These are phyloP conservation scores for Napeogenes inachia DNA, from an alignment of 2,888 invertebrate species.

Conservation along the genomic window DNA sequence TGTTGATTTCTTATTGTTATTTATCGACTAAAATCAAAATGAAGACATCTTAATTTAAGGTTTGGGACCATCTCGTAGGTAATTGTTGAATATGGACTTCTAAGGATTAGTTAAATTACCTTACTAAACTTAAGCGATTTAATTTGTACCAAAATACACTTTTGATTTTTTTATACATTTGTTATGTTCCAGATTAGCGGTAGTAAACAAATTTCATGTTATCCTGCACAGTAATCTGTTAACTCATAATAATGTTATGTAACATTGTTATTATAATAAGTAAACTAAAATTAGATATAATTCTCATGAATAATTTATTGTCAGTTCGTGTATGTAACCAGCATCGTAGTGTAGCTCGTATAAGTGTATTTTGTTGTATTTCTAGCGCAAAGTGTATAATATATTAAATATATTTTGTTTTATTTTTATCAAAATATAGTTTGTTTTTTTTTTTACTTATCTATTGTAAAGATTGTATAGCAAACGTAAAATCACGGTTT, in stretches of 20 bases:
- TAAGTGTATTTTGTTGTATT: constrained; percentile 69
- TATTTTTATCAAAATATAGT: constrained; percentile 50
- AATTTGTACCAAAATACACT: background rate
- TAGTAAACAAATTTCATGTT: background rate
- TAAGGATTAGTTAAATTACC: background rate
- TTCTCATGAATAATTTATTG: constrained; percentile 47
- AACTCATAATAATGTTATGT: constrained; percentile 15
- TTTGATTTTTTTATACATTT: no score
- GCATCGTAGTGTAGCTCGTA: constrained; percentile 57
- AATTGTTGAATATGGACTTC: background rate
- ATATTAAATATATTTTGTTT: constrained; percentile 53
- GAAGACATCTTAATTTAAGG: background rate
- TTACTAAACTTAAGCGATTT: background rate
- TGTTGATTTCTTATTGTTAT: no score
- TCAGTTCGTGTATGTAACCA: constrained; percentile 50
- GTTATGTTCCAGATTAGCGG: no score
- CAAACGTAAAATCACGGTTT: constrained; percentile 25
- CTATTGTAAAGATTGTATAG: constrained; percentile 27
- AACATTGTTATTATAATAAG: constrained; percentile 45
- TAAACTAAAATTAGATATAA: constrained; percentile 42
- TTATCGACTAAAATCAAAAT: no score
- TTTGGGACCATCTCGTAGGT: background rate
- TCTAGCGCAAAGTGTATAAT: constrained; percentile 61
- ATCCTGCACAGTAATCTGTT: constrained; percentile 31
- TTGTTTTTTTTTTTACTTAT: constrained; percentile 32